phyloP scores from a whole-genome alignment of 2,113 vertebrate genomes.

The Pavo muticus region DNA sequence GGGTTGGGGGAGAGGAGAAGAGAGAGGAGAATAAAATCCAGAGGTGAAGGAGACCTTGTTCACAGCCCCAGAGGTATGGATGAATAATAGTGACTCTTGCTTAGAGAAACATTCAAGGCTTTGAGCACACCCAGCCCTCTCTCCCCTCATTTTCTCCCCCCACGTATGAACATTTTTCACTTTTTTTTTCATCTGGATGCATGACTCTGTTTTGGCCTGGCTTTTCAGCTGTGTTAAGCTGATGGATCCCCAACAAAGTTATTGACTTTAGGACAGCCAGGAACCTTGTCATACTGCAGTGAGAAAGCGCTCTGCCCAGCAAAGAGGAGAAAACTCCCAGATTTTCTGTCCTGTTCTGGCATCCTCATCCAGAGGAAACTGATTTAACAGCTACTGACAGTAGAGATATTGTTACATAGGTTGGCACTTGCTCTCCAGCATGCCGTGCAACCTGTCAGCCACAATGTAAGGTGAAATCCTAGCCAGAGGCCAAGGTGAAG shows the following conservation, averaged over 20 bases:
- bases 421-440: not conserved
- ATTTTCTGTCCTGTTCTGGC: constrained; percentile 29
- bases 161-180: constrained; percentile 51
- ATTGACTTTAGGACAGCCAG: not conserved
- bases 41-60: constrained; percentile 64
- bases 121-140: constrained; percentile 37
- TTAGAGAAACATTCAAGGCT: constrained; percentile 30
- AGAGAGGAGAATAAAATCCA: constrained; percentile 52
- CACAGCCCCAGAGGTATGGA: constrained; percentile 48
- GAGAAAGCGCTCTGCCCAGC: constrained; percentile 22
- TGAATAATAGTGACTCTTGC: constrained; percentile 55
- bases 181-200: constrained; percentile 67
- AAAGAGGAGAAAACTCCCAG: not conserved
- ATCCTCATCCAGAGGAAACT: constrained; percentile 8
- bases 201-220: constrained; percentile 45
- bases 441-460: not conserved
- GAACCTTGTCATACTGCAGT: not conserved
- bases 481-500: not conserved
- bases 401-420: not conserved
- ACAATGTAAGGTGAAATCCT: not conserved
- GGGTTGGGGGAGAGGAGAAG: not conserved
- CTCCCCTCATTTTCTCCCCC: constrained; percentile 31
- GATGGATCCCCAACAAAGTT: not conserved
- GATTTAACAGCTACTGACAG: constrained; percentile 21
- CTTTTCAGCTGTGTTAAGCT: not conserved